Evolutionary conservation across 23 tunicate genomes (phyloP).

Genomic region (Styela clava): DNA sequence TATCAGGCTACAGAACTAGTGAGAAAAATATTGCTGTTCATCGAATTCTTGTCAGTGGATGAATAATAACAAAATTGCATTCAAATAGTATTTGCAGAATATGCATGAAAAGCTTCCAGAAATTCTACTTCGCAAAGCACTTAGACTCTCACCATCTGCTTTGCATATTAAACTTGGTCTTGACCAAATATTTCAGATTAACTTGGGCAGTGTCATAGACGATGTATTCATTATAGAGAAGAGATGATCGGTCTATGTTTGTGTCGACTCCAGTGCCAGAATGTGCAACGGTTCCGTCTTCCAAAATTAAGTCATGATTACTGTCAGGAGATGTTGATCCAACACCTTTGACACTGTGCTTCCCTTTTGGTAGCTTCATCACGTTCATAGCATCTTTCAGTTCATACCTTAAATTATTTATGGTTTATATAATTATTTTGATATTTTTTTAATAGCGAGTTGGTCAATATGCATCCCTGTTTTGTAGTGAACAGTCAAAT

Average conservation of each 20-base stretch:
- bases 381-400: constrained; percentile 53
- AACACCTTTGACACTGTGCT: constrained; percentile 92
- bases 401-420: constrained; percentile 59
- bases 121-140: no score
- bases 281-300: constrained; percentile 48
- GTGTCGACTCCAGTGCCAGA: constrained; percentile 58
- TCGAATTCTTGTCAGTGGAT: no score
- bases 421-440: no score
- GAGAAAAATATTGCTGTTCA: no score
- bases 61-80: no score
- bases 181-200: constrained; percentile 74
- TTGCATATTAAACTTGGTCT: constrained; percentile 67
- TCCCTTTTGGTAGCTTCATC: constrained; percentile 80
- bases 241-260: constrained; percentile 30
- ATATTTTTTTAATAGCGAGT: not conserved
- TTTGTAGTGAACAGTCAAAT: no score
- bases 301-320: constrained; percentile 29
- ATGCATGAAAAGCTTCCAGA: no score
- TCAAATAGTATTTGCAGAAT: no score
- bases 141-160: constrained; percentile 65
- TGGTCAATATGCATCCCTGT: no score
- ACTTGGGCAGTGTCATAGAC: constrained; percentile 99
- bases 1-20: no score
- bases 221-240: constrained; percentile 95
- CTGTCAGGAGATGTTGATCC: constrained; percentile 76